A percentile compares a stretch with the other conserved stretches of the same genome.
Conservation (phyloP, 1,140 invertebrate species). For the Dinothrombium tinctorium region DNA sequence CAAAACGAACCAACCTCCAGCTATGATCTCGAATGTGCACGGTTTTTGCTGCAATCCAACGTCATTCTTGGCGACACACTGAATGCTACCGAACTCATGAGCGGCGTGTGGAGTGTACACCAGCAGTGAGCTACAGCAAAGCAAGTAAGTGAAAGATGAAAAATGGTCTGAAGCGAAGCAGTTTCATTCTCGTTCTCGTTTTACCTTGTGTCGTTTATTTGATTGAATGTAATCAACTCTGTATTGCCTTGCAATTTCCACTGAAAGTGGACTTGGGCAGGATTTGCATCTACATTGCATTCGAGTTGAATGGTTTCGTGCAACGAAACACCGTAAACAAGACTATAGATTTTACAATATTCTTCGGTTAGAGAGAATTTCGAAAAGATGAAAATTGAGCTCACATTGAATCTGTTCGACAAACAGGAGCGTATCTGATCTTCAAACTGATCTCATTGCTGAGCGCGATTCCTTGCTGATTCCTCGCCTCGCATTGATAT, state of each 20-base stretch:
- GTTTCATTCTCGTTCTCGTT: not conserved
- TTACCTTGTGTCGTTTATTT: slow-evolving; percentile 11
- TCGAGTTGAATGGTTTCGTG: slow-evolving; percentile 60
- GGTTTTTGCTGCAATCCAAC: slow-evolving; percentile 18
- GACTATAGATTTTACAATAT: slow-evolving; percentile 19
- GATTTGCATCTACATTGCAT: slow-evolving; percentile 71
- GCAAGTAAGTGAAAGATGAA: not conserved
- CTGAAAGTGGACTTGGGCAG: slow-evolving; percentile 20
- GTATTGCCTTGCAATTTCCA: slow-evolving; percentile 9
- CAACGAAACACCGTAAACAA: slow-evolving; percentile 64
- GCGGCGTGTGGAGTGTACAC: slow-evolving; percentile 5
- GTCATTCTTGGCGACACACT: slow-evolving; percentile 18
- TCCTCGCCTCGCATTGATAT: slow-evolving; percentile 16
- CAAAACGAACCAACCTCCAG: slow-evolving; percentile 15
- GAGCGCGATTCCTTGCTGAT: slow-evolving; percentile 14
- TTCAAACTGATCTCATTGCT: slow-evolving; percentile 28
- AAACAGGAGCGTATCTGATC: slow-evolving; percentile 27
- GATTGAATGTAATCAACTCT: slow-evolving; percentile 4
- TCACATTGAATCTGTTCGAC: slow-evolving; percentile 6
- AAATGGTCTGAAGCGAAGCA: not conserved
- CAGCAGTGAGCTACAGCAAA: slow-evolving; percentile 5
- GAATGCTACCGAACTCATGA: slow-evolving; percentile 15
- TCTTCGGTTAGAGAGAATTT: not conserved
- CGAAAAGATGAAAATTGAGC: not conserved
- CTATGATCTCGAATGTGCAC: slow-evolving; percentile 18